phyloP scores from a whole-genome alignment of 2,888 invertebrate species.

The Tenthredo scrophulariae region DNA sequence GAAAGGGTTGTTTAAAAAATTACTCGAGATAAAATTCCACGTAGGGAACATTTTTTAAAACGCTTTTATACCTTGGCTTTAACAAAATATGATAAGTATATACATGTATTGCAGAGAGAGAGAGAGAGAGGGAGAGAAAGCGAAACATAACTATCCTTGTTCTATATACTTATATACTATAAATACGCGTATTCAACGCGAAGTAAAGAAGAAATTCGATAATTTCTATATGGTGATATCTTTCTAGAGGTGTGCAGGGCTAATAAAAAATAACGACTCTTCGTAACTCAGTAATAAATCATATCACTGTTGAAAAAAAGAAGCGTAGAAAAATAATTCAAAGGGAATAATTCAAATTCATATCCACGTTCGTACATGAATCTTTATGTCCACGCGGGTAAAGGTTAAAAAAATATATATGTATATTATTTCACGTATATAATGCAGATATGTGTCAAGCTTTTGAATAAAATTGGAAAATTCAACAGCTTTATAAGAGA shows the following conservation, averaged over 20 bases:
- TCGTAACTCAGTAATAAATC: slow-evolving; percentile 3
- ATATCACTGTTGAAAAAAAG: background rate
- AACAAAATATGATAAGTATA: slow-evolving; percentile 7
- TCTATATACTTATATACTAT: background rate
- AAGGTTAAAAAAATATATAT: background rate
- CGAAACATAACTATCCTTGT: background rate
- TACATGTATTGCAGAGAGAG: background rate
- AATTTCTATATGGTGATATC: slow-evolving; percentile 8
- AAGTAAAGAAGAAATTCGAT: background rate
- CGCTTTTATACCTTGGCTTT: background rate
- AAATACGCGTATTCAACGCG: background rate
- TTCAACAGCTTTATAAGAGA: background rate
- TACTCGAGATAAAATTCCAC: slow-evolving; percentile 16
- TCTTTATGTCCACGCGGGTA: background rate
- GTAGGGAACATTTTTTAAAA: slow-evolving; percentile 9
- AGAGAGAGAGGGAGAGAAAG: background rate
- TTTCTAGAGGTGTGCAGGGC: background rate
- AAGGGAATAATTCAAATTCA: slow-evolving; percentile 24
- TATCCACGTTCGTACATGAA: slow-evolving; percentile 30
- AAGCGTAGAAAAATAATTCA: background rate
- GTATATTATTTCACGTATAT: background rate
- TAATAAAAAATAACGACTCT: slow-evolving; percentile 29
- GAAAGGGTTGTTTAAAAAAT: slow-evolving; percentile 5
- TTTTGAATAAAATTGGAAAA: background rate
- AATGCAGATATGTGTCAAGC: background rate